Conservation (phyloP, 2,888 invertebrate genomes). For the Sthenelais limicola region DNA sequence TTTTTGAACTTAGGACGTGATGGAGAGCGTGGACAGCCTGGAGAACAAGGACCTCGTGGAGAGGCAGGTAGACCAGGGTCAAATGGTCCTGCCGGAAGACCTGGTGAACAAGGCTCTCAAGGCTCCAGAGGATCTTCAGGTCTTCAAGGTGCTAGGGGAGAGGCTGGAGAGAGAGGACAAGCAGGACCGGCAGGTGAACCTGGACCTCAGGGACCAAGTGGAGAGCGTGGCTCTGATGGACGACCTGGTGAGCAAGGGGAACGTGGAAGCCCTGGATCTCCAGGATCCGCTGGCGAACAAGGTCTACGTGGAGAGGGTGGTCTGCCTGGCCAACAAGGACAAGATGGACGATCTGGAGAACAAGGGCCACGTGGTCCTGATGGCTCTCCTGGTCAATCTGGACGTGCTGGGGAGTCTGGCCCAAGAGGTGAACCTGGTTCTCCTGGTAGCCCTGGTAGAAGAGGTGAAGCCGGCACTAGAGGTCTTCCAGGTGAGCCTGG, state of each 20-base stretch:
- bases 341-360: slow-evolving; percentile 34
- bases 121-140: slow-evolving; percentile 36
- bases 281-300: slow-evolving; percentile 50
- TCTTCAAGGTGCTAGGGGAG: slow-evolving; percentile 31
- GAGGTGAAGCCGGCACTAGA: slow-evolving; percentile 38
- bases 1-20: too few relatives aligned
- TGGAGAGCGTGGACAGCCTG: slow-evolving; percentile 35
- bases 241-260: slow-evolving; percentile 42
- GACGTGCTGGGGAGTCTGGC: slow-evolving; percentile 46
- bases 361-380: slow-evolving; percentile 35
- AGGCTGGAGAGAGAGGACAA: slow-evolving; percentile 44
- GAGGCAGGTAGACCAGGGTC: slow-evolving; percentile 44
- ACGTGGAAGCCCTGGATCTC: slow-evolving; percentile 75
- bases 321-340: slow-evolving; percentile 34
- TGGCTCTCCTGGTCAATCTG: slow-evolving; percentile 45
- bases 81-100: slow-evolving; percentile 39
- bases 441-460: slow-evolving; percentile 32
- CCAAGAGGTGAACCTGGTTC: slow-evolving; percentile 44
- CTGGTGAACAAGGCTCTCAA: slow-evolving; percentile 37
- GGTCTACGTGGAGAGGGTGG: slow-evolving; percentile 42
- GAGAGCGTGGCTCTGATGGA: slow-evolving; percentile 23
- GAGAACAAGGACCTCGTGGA: slow-evolving; percentile 47
- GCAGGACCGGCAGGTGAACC: slow-evolving; percentile 38
- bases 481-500: slow-evolving; percentile 40
- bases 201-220: slow-evolving; percentile 32